A percentile compares a stretch with the other conserved stretches of the same genome.
Conservation (phyloP, 2,888 invertebrate genomes). For the Trachelus tabidus region DNA sequence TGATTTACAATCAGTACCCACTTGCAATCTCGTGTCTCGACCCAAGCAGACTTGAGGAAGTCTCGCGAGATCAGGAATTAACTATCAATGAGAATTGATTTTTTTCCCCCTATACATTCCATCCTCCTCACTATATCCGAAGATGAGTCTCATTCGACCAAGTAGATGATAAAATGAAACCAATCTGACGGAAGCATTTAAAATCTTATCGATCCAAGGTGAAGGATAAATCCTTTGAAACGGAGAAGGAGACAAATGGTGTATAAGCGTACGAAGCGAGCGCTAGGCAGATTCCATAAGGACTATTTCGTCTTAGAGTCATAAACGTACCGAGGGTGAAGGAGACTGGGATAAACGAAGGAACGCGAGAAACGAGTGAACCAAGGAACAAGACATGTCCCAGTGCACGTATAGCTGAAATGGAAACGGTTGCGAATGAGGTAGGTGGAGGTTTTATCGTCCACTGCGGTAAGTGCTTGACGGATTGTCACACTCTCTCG, state of each 20-base stretch:
- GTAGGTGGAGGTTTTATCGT: constrained; percentile 52
- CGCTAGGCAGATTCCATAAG: constrained; percentile 1
- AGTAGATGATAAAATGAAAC: not conserved
- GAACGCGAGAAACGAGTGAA: not conserved
- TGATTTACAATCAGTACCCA: constrained; percentile 50
- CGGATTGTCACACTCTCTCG: constrained; percentile 37
- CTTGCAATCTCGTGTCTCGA: constrained; percentile 37
- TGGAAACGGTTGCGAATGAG: constrained; percentile 25
- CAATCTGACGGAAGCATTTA: not conserved
- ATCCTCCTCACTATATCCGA: not conserved
- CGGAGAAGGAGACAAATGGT: constrained; percentile 17
- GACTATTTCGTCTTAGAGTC: not conserved
- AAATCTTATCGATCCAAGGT: not conserved
- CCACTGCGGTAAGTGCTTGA: constrained; percentile 36
- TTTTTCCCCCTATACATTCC: not conserved
- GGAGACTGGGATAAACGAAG: not conserved
- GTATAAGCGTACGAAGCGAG: not conserved
- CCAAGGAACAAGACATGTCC: constrained; percentile 28
- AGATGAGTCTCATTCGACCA: not conserved
- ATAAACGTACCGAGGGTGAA: not conserved
- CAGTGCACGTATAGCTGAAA: constrained; percentile 9
- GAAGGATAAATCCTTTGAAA: not conserved
- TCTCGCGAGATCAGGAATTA: not conserved
- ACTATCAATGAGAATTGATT: not conserved
- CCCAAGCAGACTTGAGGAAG: not conserved